These are phyloP conservation scores for Clivina fossor DNA, from an alignment of 2,888 invertebrate species.

Conservation along the genomic window DNA sequence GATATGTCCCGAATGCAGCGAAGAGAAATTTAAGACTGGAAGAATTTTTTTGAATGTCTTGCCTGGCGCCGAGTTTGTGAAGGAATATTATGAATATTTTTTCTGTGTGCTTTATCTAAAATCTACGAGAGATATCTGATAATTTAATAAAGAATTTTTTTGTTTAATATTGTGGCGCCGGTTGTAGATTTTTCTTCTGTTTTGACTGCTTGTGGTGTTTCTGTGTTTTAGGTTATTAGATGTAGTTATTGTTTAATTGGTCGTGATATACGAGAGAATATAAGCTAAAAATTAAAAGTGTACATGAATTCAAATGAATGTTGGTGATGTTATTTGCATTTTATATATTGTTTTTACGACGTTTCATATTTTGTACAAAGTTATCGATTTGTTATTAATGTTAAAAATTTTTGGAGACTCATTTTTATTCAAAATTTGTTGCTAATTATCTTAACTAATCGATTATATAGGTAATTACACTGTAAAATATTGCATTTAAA, in stretches of 20 bases:
- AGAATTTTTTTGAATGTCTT: slow-evolving; percentile 4
- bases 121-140: slow-evolving; percentile 27
- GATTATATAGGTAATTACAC: no score
- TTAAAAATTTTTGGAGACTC: no score
- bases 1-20: slow-evolving; percentile 25
- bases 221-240: slow-evolving; percentile 20
- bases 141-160: slow-evolving; percentile 28
- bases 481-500: no score
- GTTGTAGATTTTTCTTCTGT: slow-evolving; percentile 25
- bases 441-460: no score
- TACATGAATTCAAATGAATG: background rate
- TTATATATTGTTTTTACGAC: no score
- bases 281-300: background rate
- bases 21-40: slow-evolving; percentile 22
- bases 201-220: no score
- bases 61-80: slow-evolving; percentile 13
- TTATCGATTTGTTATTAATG: no score
- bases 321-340: no score
- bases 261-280: background rate
- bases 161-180: slow-evolving; percentile 16
- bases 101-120: slow-evolving; percentile 1
- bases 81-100: slow-evolving; percentile 23
- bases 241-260: slow-evolving; percentile 4
- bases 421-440: no score
- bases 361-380: no score